Conservation (phyloP, 2,888 invertebrate species). For the Mesorhabditis spiculigera region DNA sequence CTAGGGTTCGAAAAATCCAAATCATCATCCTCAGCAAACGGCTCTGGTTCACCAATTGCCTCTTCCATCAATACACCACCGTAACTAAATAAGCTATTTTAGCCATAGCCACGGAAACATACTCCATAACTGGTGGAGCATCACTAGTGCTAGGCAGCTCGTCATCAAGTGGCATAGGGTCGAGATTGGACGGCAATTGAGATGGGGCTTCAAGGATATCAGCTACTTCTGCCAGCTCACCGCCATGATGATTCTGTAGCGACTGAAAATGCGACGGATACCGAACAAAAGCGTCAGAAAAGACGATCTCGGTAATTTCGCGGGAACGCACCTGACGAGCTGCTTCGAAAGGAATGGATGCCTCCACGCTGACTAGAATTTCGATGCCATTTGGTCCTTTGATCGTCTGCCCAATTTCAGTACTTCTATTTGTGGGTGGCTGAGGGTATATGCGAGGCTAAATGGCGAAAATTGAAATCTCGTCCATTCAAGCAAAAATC, state of each 20-base stretch:
- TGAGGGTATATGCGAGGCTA: too few relatives aligned
- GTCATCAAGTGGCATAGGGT: too few relatives aligned
- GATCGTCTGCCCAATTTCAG: constrained; percentile 14
- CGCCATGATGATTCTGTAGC: background rate
- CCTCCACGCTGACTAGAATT: constrained; percentile 26
- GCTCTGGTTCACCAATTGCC: background rate
- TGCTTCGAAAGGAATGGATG: background rate
- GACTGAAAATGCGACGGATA: too few relatives aligned
- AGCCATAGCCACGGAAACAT: constrained; percentile 7
- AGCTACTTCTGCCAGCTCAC: background rate
- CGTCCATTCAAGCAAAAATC: too few relatives aligned
- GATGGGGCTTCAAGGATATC: background rate
- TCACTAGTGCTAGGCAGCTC: background rate
- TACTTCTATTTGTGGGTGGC: too few relatives aligned
- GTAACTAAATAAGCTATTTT: constrained; percentile 11
- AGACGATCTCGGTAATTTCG: too few relatives aligned
- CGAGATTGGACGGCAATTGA: too few relatives aligned
- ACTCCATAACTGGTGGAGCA: constrained; percentile 4
- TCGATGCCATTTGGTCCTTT: constrained; percentile 24
- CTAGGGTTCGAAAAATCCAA: background rate
- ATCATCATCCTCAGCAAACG: constrained; percentile 9
- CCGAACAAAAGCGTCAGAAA: too few relatives aligned
- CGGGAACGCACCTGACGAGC: background rate
- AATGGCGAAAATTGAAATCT: too few relatives aligned
- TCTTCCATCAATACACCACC: constrained; percentile 9